Evolutionary conservation across 2,113 vertebrate species (phyloP), one percentile per base, ranked within the genome.

Genomic region (Lontra canadensis): DNA sequence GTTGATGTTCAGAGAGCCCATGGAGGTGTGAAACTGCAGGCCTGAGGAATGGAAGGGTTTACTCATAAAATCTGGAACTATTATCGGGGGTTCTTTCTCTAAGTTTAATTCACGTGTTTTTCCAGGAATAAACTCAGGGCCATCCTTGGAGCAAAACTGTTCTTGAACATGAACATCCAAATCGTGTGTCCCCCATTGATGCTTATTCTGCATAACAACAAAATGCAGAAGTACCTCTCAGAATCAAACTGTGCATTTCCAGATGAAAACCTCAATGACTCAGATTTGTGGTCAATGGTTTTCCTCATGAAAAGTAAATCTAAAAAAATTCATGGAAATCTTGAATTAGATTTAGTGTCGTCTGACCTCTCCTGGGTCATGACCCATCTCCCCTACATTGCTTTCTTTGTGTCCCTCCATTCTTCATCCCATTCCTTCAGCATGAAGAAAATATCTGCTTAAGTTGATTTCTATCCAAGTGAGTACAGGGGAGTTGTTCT

Each of bases 21-120:
- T 0, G 3, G 98, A 98, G 98, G 98, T 98, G 98, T 98, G 98
- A 99, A 98, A 98, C 97, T 97, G 83, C 90, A 85, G 97, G 93
- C 11, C 97, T 93, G 59, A 94, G 88, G 88, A 97, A 97, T 95
- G 98, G 97, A 98, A 98, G 97, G 97, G 98, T 98, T 98, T 98
- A 85, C 96, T 98, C 98, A 98, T 98, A 98, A 99, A 98, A 97
- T 97, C 97, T 97, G 95, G 98, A 97, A 95, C 93, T 57, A 76
- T 96, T 97, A 97, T 97, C 95, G 95, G 74, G 89, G 76, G 67
- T 88, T 97, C 93, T 97, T 98, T 98, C 97, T 97, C 31, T n/a
- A 90, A 93, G 65, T 81, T 88, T 94, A 88, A 93, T 31, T 49
- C 93, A 80, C 20, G 80, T 97, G 90, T 98, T 98, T 96, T 96